A percentile compares a stretch with the other conserved stretches of the same genome.
Conservation (phyloP, 2,888 invertebrate species). For the Aspidiotus rigidus region DNA sequence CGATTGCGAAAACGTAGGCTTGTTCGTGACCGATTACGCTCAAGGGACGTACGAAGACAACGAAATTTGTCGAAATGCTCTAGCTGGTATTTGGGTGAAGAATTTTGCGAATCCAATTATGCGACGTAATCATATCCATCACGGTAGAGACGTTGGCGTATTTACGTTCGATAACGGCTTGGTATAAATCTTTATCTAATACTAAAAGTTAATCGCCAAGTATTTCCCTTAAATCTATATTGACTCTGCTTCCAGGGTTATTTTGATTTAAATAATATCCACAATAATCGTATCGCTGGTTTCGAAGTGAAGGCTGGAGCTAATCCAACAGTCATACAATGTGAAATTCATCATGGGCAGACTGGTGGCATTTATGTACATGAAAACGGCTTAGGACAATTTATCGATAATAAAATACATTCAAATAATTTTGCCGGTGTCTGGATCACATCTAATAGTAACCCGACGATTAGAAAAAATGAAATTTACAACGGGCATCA, state of each 20-base stretch:
- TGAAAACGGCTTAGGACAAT: conserved; percentile 95
- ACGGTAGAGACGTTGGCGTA: conserved; percentile 93
- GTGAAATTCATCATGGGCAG: conserved; percentile 98
- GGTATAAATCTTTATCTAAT: conserved; percentile 49
- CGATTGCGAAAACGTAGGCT: conserved; percentile 98
- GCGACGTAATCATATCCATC: conserved; percentile 92
- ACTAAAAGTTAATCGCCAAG: too few species aligned
- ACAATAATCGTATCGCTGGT: conserved; percentile 97
- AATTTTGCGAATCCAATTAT: conserved; percentile 98
- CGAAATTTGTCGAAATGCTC: conserved; percentile 93
- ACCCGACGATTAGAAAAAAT: conserved; percentile 95
- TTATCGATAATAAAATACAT: conserved; percentile 98
- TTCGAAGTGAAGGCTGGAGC: conserved; percentile 99
- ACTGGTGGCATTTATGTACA: conserved; percentile 99
- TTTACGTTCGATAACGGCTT: conserved; percentile 96
- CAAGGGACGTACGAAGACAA: conserved; percentile 97
- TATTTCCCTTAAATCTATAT: background rate
- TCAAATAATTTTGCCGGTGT: conserved; percentile 99
- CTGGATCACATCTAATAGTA: conserved; percentile 98
- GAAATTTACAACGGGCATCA: conserved; percentile 98
- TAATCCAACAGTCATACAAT: conserved; percentile 96
- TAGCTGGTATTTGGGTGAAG: conserved; percentile 99
- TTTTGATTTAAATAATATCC: conserved; percentile 97
- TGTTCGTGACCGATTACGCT: conserved; percentile 96
- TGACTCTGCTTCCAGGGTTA: conserved; percentile 60